phyloP scores from a whole-genome alignment of 1,140 invertebrate species.

The Drosophila melanogaster region Release_6_plus_ISO1_MT NC_004354.4:12516001-12516500 shows the following conservation, averaged over 20 bases:
- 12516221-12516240: background rate
- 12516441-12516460: constrained; percentile 60
- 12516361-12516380: constrained; percentile 37
- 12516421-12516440: constrained; percentile 64
- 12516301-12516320: constrained; percentile 10
- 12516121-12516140: constrained; percentile 35
- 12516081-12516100: background rate
- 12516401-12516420: constrained; percentile 74
- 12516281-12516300: constrained; percentile 72
- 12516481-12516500: constrained; percentile 41
- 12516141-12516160: constrained; percentile 77
- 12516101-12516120: constrained; percentile 1
- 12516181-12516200: background rate
- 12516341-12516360: constrained; percentile 58
- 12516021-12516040: constrained; percentile 84
- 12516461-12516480: constrained; percentile 67
- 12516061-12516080: background rate
- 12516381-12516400: constrained; percentile 33
- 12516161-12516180: constrained; percentile 66
- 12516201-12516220: background rate
- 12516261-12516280: constrained; percentile 27
- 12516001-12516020: constrained; percentile 87
- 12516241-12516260: background rate
- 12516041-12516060: constrained; percentile 59
- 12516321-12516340: constrained; percentile 24